A percentile compares a stretch with the other conserved stretches of the same genome.
phyloP scores from a whole-genome alignment of 2,888 invertebrate species.

The Perithous albicinctus region DNA sequence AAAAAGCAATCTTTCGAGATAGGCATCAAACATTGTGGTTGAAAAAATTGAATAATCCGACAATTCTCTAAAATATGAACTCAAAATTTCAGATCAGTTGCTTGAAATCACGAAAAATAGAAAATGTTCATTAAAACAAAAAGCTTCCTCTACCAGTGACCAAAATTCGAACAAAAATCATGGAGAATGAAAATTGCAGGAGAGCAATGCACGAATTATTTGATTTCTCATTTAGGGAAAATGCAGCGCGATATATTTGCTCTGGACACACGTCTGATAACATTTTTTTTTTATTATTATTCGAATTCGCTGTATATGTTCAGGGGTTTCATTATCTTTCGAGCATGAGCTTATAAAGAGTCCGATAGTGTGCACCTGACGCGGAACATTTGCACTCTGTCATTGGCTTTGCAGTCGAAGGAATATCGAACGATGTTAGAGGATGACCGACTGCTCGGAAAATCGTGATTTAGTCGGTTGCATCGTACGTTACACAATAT shows the following conservation, averaged over 20 bases:
- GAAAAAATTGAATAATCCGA: too few relatives aligned
- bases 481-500: constrained; percentile 13
- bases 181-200: background rate
- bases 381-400: background rate
- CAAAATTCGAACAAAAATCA: too few relatives aligned
- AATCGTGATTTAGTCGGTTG: background rate
- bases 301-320: background rate
- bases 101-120: too few relatives aligned
- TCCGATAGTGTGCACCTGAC: constrained; percentile 19
- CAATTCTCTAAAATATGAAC: too few relatives aligned
- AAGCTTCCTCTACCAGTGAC: too few relatives aligned
- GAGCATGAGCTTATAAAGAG: background rate
- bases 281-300: too few relatives aligned
- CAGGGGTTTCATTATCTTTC: constrained; percentile 21
- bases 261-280: background rate
- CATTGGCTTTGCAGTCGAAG: constrained; percentile 3
- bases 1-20: too few relatives aligned
- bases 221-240: background rate
- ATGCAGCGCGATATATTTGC: constrained; percentile 5
- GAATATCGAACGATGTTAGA: background rate
- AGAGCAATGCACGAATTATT: background rate
- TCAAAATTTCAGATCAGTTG: too few relatives aligned
- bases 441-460: background rate
- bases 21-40: too few relatives aligned
- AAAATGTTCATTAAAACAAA: too few relatives aligned